Evolutionary conservation across 53 echinoderm and acorn worm genomes (phyloP).

Genomic region (Stichopus horrens): DNA sequence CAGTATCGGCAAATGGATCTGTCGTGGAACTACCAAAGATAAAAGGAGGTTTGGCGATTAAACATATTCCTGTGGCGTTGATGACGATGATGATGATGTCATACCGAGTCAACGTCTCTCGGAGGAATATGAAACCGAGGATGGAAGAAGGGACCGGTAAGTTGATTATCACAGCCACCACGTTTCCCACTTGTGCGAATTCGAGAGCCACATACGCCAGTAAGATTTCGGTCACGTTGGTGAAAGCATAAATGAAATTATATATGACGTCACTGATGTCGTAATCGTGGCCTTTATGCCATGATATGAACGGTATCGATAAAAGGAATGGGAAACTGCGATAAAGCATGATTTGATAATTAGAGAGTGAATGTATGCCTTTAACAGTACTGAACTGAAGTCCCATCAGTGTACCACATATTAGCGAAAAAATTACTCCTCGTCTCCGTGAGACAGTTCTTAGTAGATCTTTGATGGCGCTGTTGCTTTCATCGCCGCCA

Average conservation of each 20-base stretch:
- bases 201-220: constrained; percentile 12
- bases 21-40: not conserved
- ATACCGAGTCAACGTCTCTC: not conserved
- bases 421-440: not conserved
- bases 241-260: not conserved
- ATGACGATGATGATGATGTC: constrained; percentile 2
- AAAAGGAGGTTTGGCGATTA: constrained; percentile 19
- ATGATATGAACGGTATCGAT: not conserved
- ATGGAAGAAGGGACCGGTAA: constrained; percentile 13
- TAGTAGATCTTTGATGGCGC: too few relatives aligned
- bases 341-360: constrained; percentile 9
- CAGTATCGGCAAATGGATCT: not conserved
- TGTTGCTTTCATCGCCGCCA: too few relatives aligned
- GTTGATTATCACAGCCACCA: not conserved
- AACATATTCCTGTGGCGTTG: not conserved
- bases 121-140: not conserved
- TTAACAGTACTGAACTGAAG: constrained; percentile 2
- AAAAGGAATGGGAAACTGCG: constrained; percentile 1
- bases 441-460: not conserved
- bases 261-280: not conserved
- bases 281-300: not conserved
- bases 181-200: constrained; percentile 15
- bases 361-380: not conserved
- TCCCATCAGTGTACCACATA: not conserved
- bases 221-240: not conserved